Percentiles rank a stretch among this genome's conserved stretches.
Conservation (phyloP, 2,888 invertebrate species). For the Amphipyra berbera region DNA sequence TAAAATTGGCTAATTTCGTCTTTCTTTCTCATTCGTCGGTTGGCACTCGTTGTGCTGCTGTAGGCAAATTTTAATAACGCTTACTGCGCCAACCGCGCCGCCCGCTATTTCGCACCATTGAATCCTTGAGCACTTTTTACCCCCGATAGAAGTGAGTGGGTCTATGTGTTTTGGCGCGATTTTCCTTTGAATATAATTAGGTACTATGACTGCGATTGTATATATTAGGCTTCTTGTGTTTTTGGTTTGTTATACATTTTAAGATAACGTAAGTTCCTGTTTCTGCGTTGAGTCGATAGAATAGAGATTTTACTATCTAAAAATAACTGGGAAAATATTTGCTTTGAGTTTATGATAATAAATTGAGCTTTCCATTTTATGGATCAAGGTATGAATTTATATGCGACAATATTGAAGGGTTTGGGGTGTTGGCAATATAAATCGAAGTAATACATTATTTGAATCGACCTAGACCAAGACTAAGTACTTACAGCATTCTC, state of each 20-base stretch:
- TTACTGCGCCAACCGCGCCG: constrained; percentile 74
- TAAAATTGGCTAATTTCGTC: constrained; percentile 80
- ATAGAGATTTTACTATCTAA: background rate
- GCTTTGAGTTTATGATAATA: too few species aligned
- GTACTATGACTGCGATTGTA: constrained; percentile 41
- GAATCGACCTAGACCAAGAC: background rate
- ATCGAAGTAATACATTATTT: constrained; percentile 24
- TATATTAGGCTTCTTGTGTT: constrained; percentile 42
- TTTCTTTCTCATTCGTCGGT: constrained; percentile 76
- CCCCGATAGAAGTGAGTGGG: constrained; percentile 66
- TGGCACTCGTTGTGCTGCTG: constrained; percentile 75
- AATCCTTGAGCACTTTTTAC: constrained; percentile 78
- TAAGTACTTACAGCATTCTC: constrained; percentile 4
- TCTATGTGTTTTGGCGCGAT: constrained; percentile 64
- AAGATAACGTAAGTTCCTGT: background rate
- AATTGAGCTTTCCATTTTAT: too few species aligned
- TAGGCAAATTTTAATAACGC: constrained; percentile 86
- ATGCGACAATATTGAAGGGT: background rate
- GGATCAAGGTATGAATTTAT: background rate
- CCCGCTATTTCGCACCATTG: constrained; percentile 79
- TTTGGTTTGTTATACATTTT: constrained; percentile 26
- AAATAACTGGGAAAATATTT: too few species aligned
- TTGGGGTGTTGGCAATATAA: constrained; percentile 1
- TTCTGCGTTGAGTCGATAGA: background rate
- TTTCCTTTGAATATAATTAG: constrained; percentile 64